Conservation (phyloP, 2,113 vertebrate genomes). For the Garra rufa region DNA sequence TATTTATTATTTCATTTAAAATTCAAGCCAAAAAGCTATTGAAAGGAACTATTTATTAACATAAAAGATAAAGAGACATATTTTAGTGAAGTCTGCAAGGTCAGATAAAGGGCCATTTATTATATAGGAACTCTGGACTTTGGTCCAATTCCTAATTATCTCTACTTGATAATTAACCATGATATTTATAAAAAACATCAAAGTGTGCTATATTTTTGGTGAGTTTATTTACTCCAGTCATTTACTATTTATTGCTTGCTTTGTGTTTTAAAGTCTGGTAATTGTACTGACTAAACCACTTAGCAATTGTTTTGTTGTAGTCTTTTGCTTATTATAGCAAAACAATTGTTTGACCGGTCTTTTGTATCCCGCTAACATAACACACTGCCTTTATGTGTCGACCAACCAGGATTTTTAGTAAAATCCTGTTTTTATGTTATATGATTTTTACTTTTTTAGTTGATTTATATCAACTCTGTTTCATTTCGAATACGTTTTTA, state of each 20-base stretch:
- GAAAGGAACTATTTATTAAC: too few relatives aligned
- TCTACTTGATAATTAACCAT: background rate
- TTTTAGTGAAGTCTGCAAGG: too few relatives aligned
- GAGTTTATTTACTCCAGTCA: background rate
- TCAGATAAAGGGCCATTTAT: background rate
- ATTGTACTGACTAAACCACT: background rate
- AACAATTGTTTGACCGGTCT: background rate
- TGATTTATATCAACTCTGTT: background rate
- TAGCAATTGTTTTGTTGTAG: constrained; percentile 2
- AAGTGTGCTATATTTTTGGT: too few relatives aligned
- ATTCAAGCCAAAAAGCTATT: background rate
- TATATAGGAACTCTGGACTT: background rate
- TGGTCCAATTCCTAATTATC: background rate
- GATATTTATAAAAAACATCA: too few relatives aligned
- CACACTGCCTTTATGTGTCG: background rate
- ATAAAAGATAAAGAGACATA: background rate
- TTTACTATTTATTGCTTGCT: too few relatives aligned
- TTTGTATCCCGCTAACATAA: background rate
- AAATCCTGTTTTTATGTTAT: background rate
- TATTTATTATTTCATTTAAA: too few relatives aligned
- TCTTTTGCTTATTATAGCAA: background rate
- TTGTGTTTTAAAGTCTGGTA: background rate
- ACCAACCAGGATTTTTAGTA: background rate
- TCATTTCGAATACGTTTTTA: background rate
- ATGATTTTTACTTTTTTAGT: too few relatives aligned